Percentiles rank a stretch among this genome's conserved stretches.
These are phyloP conservation scores for Stomatorhinus ivindoensis DNA, from an alignment of 2,113 vertebrate species.

Conservation along the genomic window DNA sequence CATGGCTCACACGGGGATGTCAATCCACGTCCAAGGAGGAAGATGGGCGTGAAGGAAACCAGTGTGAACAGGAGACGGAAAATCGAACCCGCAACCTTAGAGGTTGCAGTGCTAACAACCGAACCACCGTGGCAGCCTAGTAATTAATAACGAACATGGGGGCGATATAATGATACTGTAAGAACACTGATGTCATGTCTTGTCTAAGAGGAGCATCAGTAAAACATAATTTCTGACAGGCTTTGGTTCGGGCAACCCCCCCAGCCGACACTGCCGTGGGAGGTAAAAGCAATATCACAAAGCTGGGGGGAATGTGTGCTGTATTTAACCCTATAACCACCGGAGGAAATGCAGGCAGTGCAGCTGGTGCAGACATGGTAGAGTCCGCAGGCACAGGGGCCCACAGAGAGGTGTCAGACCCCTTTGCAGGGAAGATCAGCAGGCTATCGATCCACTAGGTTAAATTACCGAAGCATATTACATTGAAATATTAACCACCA, in stretches of 20 bases:
- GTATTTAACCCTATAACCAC: not conserved
- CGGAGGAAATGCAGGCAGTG: not conserved
- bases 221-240: not conserved
- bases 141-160: not conserved
- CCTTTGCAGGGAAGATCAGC: not conserved
- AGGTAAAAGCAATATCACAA: not conserved
- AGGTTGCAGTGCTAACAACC: not conserved
- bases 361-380: not conserved
- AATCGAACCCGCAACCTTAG: not conserved
- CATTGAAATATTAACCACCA: not conserved
- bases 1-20: not conserved
- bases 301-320: not conserved
- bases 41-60: not conserved
- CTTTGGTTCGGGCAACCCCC: not conserved
- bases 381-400: no score
- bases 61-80: not conserved
- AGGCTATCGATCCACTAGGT: not conserved
- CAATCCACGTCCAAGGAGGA: not conserved
- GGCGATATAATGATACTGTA: not conserved
- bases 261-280: not conserved
- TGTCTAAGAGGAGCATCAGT: not conserved
- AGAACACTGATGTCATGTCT: not conserved
- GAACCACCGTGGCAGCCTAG: not conserved
- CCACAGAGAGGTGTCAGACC: not conserved
- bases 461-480: not conserved